Conservation (phyloP, 2,113 vertebrate genomes). For the Ptilorrhoa leucosticta region DNA sequence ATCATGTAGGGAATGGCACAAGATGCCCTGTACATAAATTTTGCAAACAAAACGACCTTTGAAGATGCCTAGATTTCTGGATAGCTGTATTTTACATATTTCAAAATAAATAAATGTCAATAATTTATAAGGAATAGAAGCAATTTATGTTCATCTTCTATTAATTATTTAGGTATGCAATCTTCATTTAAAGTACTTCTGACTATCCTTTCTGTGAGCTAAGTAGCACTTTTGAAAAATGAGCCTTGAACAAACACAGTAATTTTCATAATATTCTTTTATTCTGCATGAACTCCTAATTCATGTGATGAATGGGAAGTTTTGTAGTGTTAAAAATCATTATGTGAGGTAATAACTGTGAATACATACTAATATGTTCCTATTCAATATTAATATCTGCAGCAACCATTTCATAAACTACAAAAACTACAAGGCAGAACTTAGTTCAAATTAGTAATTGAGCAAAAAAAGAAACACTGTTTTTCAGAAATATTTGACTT, state of each 20-base stretch:
- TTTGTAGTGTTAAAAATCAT: constrained; percentile 26
- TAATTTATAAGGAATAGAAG: not conserved
- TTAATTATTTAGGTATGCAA: constrained; percentile 1
- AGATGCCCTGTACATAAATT: not conserved
- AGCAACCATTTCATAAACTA: not conserved
- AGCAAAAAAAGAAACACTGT: not conserved
- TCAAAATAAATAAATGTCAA: not conserved
- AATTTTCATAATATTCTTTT: constrained; percentile 26
- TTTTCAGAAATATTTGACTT: not conserved
- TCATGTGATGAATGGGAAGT: constrained; percentile 13
- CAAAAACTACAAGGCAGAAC: not conserved
- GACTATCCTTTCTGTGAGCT: not conserved
- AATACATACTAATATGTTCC: not conserved
- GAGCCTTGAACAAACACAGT: not conserved
- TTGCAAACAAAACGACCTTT: not conserved
- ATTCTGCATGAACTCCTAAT: constrained; percentile 14
- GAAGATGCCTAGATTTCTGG: not conserved
- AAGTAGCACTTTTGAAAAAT: constrained; percentile 30
- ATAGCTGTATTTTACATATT: not conserved
- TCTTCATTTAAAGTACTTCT: not conserved
- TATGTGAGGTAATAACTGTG: constrained; percentile 26
- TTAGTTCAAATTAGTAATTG: not conserved
- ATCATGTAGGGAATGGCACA: not conserved
- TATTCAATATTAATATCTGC: not conserved
- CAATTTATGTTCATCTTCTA: not conserved